Evolutionary conservation across 2,113 vertebrate genomes (phyloP), one percentile per base, ranked within the genome.

Genomic region (Hirundichthys speculiger): DNA sequence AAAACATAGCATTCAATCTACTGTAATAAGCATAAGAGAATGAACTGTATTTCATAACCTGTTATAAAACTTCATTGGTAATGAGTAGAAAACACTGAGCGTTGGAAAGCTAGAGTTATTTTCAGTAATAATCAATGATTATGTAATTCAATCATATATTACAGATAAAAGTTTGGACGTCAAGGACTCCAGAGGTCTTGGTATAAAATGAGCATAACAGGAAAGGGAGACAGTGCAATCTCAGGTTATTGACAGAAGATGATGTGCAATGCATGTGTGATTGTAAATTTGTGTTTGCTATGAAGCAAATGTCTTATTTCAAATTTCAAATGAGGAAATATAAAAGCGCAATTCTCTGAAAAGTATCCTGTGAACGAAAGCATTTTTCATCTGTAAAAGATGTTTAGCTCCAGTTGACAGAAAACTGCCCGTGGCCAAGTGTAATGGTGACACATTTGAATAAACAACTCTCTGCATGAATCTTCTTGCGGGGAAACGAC

Each of bases 381-480:
- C 46, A 49, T 54, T 58, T 73, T 46, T 70, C 20, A 30, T 48
- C 30, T 70, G 22, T 48, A 61, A 59, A 16, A 22, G 2, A 67
- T 66, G 42, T 60, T 62, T 53, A 10, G 6, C 11, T 34, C 25
- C 34, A 12, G 51, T 30, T 39, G 50, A 34, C 10, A 39, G 30
- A 73, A 64, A 73, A 25, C 59, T 55, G 61, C 54, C 64, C 13
- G 22, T 22, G 64, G 71, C 24, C 22, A 57, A 53, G 76, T 34
- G 24, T 42, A 64, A 43, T 54, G 13, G 25, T 54, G 53, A 77
- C 50, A 57, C 57, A 47, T 60, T 45, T 73, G 11, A 77, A 73
- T 72, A 75, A 73, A 77, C 48, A 63, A 52, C 45, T 39, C 48
- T 56, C 39, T 67, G 63, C n/a, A 49, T 21, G 22, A 45, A 19